These are phyloP conservation scores for Dusona sp. DNA, from an alignment of 2,888 invertebrate genomes.

Conservation along the genomic window DNA sequence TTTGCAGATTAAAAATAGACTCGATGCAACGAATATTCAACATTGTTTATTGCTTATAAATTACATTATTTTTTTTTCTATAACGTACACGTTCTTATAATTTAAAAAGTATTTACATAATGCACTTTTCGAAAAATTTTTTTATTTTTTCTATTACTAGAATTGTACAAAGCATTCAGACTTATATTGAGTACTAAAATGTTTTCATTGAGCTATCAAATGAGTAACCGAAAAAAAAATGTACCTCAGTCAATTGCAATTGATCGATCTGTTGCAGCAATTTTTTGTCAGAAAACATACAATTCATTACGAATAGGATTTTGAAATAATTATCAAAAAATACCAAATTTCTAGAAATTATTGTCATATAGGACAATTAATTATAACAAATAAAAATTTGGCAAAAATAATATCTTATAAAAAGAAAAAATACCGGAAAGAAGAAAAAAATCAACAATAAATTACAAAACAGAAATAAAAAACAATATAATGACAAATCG, in stretches of 20 bases:
- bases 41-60: neutral
- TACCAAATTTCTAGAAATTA: neutral
- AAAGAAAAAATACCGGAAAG: neutral
- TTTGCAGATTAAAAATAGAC: neutral
- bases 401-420: neutral
- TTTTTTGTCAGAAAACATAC: neutral
- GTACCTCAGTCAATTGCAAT: neutral
- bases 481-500: too few species aligned
- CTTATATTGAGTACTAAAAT: neutral
- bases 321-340: neutral
- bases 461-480: too few species aligned
- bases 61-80: constrained; percentile 16
- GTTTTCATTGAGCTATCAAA: neutral
- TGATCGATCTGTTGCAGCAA: neutral
- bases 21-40: neutral
- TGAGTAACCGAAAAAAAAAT: neutral
- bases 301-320: neutral
- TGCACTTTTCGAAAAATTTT: neutral
- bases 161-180: neutral
- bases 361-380: too few species aligned
- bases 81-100: constrained; percentile 4
- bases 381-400: neutral
- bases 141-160: neutral
- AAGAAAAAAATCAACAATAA: neutral
- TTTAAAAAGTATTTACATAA: neutral